Conservation (phyloP, 1,140 invertebrate genomes). For the Diachasmimorpha longicaudata region DNA sequence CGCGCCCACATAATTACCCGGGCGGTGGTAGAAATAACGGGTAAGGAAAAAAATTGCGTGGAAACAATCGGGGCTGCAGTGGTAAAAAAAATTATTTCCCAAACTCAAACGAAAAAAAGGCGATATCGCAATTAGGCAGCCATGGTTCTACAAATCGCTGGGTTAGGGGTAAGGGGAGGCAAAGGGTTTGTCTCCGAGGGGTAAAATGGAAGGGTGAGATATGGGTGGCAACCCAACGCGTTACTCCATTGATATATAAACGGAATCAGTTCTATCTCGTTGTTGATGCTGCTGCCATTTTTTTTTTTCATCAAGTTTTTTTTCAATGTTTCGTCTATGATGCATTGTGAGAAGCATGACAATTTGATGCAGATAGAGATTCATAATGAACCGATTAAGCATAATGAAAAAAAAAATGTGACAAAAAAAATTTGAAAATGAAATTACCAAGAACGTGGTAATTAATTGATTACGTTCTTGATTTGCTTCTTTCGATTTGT, state of each 20-base stretch:
- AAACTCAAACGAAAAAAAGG: constrained; percentile 33
- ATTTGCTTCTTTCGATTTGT: not conserved
- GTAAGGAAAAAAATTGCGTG: not conserved
- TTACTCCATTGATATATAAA: not conserved
- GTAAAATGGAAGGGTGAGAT: constrained; percentile 22
- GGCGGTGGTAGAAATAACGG: constrained; percentile 31
- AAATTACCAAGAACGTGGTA: not conserved
- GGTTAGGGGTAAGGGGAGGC: not conserved
- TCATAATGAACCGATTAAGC: constrained; percentile 16
- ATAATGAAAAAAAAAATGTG: constrained; percentile 15
- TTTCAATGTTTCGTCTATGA: not conserved
- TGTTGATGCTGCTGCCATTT: constrained; percentile 21
- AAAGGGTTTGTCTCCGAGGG: constrained; percentile 9
- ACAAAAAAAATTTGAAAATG: not conserved
- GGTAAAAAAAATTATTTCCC: not conserved
- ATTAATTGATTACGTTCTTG: not conserved
- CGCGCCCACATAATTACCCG: constrained; percentile 39
- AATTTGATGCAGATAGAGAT: constrained; percentile 27
- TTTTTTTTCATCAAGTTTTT: constrained; percentile 22
- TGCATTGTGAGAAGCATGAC: constrained; percentile 23
- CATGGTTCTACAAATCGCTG: constrained; percentile 33
- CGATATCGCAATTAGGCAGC: constrained; percentile 55
- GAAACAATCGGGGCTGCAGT: not conserved
- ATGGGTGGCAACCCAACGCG: constrained; percentile 16
- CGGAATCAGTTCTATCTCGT: not conserved